Conservation (phyloP, 2,888 invertebrate species). For the Clivina fossor region DNA sequence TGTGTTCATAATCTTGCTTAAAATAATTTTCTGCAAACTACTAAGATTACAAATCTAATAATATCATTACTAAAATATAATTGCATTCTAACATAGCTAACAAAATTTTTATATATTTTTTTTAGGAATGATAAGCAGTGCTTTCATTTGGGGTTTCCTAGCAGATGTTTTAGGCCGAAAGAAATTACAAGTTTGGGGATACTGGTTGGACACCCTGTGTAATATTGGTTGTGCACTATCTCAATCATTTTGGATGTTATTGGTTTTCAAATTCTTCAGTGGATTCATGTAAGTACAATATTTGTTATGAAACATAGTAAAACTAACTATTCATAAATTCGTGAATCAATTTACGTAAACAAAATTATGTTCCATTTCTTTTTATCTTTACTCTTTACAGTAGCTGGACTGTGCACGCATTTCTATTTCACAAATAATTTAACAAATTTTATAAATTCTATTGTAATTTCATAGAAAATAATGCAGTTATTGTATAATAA, state of each 20-base stretch:
- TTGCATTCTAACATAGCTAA: no score
- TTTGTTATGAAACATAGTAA: neutral
- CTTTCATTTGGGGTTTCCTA: slow-evolving; percentile 75
- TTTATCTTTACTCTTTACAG: no score
- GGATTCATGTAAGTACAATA: slow-evolving; percentile 69
- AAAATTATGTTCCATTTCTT: no score
- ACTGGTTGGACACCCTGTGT: slow-evolving; percentile 63
- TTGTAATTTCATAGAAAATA: neutral
- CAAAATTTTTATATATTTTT: slow-evolving; percentile 26
- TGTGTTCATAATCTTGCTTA: no score
- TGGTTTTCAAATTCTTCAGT: slow-evolving; percentile 70
- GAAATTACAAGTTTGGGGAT: slow-evolving; percentile 67
- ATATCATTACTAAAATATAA: neutral
- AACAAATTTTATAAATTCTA: no score
- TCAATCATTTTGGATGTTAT: slow-evolving; percentile 66
- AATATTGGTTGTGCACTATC: slow-evolving; percentile 66
- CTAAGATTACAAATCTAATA: neutral
- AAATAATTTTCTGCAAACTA: neutral
- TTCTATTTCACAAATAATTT: no score
- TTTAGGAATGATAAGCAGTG: slow-evolving; percentile 74
- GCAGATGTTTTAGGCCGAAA: slow-evolving; percentile 73
- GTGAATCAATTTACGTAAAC: neutral
- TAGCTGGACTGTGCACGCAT: no score
- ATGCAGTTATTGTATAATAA: neutral
- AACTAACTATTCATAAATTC: neutral